Evolutionary conservation across 2,113 vertebrate species (phyloP).

Genomic region (Scalopus aquaticus): DNA sequence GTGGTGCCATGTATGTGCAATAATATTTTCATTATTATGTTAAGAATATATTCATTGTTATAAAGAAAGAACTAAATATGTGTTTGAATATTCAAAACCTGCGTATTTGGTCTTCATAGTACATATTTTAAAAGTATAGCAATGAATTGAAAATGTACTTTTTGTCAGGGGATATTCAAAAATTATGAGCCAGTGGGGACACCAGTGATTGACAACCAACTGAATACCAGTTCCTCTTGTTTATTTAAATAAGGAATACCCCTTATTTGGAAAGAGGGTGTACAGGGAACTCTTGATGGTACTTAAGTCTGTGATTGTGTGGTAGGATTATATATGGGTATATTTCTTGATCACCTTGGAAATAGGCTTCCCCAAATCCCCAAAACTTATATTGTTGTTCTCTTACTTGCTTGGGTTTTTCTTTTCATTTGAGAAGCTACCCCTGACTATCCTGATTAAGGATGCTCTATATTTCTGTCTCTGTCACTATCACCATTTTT

Average conservation of each 20-base stretch:
- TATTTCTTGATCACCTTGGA: background rate
- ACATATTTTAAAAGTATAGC: background rate
- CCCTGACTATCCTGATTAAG: background rate
- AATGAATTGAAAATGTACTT: background rate
- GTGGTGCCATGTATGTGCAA: background rate
- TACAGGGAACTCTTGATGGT: too few relatives aligned
- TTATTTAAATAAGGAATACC: background rate
- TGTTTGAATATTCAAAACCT: background rate
- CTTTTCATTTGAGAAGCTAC: background rate
- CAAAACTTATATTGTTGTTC: background rate
- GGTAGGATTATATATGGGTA: background rate
- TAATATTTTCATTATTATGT: background rate
- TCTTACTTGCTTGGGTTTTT: background rate
- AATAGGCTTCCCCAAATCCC: background rate
- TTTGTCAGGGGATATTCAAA: background rate
- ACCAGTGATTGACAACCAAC: background rate
- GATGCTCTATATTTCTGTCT: background rate
- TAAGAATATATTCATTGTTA: background rate
- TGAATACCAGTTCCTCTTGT: background rate
- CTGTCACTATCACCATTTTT: background rate
- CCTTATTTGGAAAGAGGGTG: too few relatives aligned
- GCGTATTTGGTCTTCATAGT: background rate
- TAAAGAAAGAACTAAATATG: background rate
- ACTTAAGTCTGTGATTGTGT: background rate
- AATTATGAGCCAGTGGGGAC: background rate